Percentiles rank a stretch among this genome's conserved stretches.
Conservation (phyloP, 2,113 vertebrate genomes). For the Neomonachus schauinslandi region DNA sequence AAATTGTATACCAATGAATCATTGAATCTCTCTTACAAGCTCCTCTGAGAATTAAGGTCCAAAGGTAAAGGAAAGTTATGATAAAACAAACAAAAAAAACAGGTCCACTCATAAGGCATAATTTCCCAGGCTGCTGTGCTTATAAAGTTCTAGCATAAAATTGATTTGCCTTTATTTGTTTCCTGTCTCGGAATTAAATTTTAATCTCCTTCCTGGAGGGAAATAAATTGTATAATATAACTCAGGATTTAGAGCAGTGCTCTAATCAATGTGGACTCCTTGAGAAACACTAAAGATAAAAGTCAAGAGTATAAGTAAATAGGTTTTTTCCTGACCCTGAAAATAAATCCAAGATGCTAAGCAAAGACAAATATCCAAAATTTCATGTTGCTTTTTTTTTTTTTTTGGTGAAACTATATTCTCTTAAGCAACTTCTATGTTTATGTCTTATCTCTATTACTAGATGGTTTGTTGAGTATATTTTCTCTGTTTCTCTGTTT, state of each 20-base stretch:
- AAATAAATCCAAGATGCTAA: conserved; percentile 26
- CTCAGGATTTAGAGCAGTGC: not conserved
- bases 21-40: not conserved
- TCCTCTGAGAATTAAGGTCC: not conserved
- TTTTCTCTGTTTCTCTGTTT: not conserved
- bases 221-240: conserved; percentile 34
- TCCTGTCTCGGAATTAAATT: conserved; percentile 62
- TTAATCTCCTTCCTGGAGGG: conserved; percentile 47
- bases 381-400: not conserved
- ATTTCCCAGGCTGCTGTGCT: not conserved
- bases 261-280: not conserved
- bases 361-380: not conserved
- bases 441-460: not conserved
- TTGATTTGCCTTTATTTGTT: conserved; percentile 54
- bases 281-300: not conserved
- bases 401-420: not conserved
- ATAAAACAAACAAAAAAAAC: not conserved
- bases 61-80: not conserved
- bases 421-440: not conserved
- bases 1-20: not conserved
- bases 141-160: conserved; percentile 18
- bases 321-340: not conserved
- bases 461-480: not conserved
- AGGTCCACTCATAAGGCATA: not conserved
- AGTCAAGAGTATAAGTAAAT: not conserved